Evolutionary conservation across 2,888 invertebrate species (phyloP).

Genomic region (Epiblema foenella): DNA sequence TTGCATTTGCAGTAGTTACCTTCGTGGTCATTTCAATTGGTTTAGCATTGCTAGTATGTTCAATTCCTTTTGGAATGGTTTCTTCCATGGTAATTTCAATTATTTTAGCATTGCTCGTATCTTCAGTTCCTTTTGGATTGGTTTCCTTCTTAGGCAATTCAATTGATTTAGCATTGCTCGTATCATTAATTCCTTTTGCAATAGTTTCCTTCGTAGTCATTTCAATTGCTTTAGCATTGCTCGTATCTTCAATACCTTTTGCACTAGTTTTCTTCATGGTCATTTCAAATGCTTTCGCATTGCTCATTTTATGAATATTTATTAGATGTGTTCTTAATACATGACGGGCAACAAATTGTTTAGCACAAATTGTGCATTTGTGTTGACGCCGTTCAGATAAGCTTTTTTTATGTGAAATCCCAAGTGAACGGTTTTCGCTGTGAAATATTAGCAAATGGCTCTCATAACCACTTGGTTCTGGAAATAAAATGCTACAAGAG

Average conservation of each 20-base stretch:
- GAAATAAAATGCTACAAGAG: slow-evolving; percentile 66
- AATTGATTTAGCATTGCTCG: no score
- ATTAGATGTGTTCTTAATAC: slow-evolving; percentile 54
- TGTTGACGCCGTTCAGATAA: slow-evolving; percentile 37
- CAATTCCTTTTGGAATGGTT: neutral
- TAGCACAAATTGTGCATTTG: slow-evolving; percentile 55
- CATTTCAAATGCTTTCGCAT: neutral
- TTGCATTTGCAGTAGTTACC: neutral
- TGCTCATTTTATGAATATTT: slow-evolving; percentile 49
- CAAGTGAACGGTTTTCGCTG: slow-evolving; percentile 31
- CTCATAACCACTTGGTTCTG: slow-evolving; percentile 49
- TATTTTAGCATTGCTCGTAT: neutral
- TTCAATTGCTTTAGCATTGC: slow-evolving; percentile 5
- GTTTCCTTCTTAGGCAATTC: slow-evolving; percentile 52
- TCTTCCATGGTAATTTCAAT: neutral
- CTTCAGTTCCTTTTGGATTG: slow-evolving; percentile 47
- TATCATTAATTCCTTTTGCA: neutral
- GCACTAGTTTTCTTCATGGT: neutral
- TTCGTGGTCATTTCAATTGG: slow-evolving; percentile 1
- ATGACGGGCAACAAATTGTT: slow-evolving; percentile 44
- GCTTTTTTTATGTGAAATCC: slow-evolving; percentile 9
- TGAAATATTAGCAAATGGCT: slow-evolving; percentile 52
- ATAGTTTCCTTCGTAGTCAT: neutral
- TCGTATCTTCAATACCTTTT: slow-evolving; percentile 1
- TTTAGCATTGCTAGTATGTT: neutral